Evolutionary conservation across 1,140 invertebrate genomes (phyloP).

Genomic region (Adoxophyes honmai): DNA sequence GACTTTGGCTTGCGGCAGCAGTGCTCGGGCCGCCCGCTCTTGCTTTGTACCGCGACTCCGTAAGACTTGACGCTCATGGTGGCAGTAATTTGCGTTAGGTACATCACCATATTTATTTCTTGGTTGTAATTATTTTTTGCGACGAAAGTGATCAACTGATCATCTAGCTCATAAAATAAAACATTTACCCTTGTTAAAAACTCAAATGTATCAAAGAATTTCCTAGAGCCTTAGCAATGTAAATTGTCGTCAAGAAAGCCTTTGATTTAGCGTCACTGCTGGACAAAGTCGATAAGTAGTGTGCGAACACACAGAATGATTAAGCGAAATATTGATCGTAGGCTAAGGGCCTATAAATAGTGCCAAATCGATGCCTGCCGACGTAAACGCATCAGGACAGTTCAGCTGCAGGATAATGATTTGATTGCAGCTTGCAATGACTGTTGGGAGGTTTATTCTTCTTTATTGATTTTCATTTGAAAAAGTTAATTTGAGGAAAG

Average conservation of each 20-base stretch:
- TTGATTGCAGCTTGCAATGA: not conserved
- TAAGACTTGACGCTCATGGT: too few relatives aligned
- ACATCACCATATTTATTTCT: too few relatives aligned
- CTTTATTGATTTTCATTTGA: not conserved
- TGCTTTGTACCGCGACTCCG: too few relatives aligned
- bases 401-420: not conserved
- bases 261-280: not conserved
- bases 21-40: constrained; percentile 26
- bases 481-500: too few relatives aligned
- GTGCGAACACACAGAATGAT: not conserved
- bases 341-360: not conserved
- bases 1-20: constrained; percentile 24
- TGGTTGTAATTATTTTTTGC: too few relatives aligned
- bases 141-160: too few relatives aligned
- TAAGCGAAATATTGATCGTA: constrained; percentile 8
- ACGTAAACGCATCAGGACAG: not conserved
- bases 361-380: not conserved
- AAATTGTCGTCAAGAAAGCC: not conserved
- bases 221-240: too few relatives aligned
- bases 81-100: too few relatives aligned
- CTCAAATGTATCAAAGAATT: too few relatives aligned
- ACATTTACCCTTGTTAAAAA: too few relatives aligned
- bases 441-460: not conserved
- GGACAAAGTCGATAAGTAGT: not conserved
- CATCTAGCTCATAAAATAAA: too few relatives aligned